Conservation (phyloP, 2,797 vertebrate genomes). For the Arctocebus calabarensis region DNA sequence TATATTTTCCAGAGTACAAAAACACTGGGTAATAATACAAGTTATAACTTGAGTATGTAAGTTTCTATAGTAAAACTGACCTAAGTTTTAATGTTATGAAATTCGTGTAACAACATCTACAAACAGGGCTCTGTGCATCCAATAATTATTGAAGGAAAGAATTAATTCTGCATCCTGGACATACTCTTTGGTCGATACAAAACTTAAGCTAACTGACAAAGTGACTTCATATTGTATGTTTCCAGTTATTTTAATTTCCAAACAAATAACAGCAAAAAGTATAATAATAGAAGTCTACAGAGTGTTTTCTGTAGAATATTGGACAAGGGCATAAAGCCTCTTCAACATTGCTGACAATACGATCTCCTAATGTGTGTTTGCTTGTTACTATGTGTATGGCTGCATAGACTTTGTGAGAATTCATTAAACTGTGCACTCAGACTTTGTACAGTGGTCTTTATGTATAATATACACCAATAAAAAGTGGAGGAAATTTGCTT, state of each 20-base stretch:
- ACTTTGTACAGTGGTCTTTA: neutral
- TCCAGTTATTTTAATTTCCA: constrained; percentile 9
- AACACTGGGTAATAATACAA: neutral
- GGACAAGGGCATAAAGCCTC: neutral
- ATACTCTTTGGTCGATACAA: neutral
- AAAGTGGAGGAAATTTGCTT: neutral
- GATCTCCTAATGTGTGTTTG: neutral
- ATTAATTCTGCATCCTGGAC: neutral
- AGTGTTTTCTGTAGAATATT: neutral
- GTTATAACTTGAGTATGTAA: neutral
- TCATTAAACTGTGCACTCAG: neutral
- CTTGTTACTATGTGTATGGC: neutral
- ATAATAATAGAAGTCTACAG: neutral
- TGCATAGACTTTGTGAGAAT: constrained; percentile 22
- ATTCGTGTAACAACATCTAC: neutral
- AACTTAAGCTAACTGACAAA: neutral
- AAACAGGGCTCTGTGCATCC: neutral
- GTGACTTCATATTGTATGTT: neutral
- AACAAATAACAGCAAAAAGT: neutral
- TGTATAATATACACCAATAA: neutral
- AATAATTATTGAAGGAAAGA: neutral
- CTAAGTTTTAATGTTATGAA: neutral
- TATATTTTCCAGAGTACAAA: neutral
- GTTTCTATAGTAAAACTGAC: neutral
- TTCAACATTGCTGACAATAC: neutral